These are phyloP conservation scores for fruit fly (Drosophila melanogaster) DNA, from an alignment of 1,140 invertebrate genomes.

Conservation along the genomic window DNA sequence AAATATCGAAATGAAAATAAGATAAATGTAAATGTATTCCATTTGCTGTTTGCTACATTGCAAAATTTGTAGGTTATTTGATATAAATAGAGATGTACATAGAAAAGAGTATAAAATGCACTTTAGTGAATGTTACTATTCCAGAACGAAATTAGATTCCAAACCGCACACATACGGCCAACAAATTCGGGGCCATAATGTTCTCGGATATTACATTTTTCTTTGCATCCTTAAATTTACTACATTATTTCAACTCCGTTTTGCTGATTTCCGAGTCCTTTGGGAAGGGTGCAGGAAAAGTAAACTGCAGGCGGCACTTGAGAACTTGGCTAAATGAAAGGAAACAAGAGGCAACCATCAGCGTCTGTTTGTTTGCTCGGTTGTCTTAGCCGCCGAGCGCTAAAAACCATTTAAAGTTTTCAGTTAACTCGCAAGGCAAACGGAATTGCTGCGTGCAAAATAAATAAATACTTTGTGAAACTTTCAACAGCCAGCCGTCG, in stretches of 20 bases:
- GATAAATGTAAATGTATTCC: slow-evolving; percentile 1
- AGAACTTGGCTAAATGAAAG: slow-evolving; percentile 59
- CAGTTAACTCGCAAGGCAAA: slow-evolving; percentile 67
- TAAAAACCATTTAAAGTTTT: slow-evolving; percentile 65
- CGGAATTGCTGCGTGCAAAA: slow-evolving; percentile 62
- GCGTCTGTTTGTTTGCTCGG: slow-evolving; percentile 37
- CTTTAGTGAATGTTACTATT: slow-evolving; percentile 2
- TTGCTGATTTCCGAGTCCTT: slow-evolving; percentile 8
- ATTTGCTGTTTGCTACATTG: neutral
- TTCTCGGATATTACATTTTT: slow-evolving; percentile 6
- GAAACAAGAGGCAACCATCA: slow-evolving; percentile 71
- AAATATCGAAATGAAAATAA: neutral
- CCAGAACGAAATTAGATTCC: neutral
- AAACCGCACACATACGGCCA: neutral
- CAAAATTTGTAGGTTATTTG: slow-evolving; percentile 1
- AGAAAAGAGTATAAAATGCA: neutral
- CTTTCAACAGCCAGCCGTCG: slow-evolving; percentile 28
- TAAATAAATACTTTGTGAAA: slow-evolving; percentile 70
- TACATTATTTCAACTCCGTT: slow-evolving; percentile 22
- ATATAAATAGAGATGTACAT: neutral
- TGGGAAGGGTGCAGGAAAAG: neutral
- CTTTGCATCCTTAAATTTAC: slow-evolving; percentile 17
- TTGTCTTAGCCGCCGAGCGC: slow-evolving; percentile 39
- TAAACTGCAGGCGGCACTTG: slow-evolving; percentile 41
- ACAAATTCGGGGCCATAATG: neutral